Evolutionary conservation across 2,113 vertebrate genomes (phyloP), one percentile per base, ranked within the genome.

Genomic region (Chascanopsetta lugubris): DNA sequence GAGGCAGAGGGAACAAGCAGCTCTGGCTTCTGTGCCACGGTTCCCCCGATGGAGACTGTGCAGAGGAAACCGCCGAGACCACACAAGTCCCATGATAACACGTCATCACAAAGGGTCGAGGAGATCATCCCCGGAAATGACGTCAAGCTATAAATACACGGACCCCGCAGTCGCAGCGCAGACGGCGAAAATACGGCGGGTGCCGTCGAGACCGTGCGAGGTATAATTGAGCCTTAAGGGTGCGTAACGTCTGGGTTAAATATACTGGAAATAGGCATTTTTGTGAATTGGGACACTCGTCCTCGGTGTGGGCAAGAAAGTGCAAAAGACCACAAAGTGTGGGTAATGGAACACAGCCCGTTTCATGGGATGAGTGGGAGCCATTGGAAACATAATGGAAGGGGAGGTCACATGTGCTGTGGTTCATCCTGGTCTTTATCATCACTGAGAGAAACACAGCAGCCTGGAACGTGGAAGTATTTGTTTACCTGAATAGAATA

Each of bases 221-320:
- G 69, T 69, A 68, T 89, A 89, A 89, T 84, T 88, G 88, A 87
- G 84, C 86, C 88, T 89, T 88, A 64, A 75, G 80, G 88, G 82
- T 85, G 70, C 57, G 40, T 49, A 71, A 50, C 47, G 69, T 71
- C 75, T 56, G 63, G 73, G 76, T 72, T 77, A 75, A 77, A 70
- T 72, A 56, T 74, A 69, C 40, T 65, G 53, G 25, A 61, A 47
- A n/a, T 25, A 20, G 55, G 69, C 29, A 25, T 73, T 34, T 56
- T 34, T 43, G 21, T 40, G 13, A 75, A 38, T 72, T 32, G 59
- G 70, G 82, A 64, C 79, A 80, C 29, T 45, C 15, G 18, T n/a
- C n/a, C n/a, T n/a, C n/a, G 40, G 54, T 29, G 42, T 20, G 59
- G 46, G 63, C 21, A 62, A 29, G 47, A 38, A 58, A 38, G 10